Conservation (phyloP, 2,797 vertebrate species). For the Ara ararauna region DNA sequence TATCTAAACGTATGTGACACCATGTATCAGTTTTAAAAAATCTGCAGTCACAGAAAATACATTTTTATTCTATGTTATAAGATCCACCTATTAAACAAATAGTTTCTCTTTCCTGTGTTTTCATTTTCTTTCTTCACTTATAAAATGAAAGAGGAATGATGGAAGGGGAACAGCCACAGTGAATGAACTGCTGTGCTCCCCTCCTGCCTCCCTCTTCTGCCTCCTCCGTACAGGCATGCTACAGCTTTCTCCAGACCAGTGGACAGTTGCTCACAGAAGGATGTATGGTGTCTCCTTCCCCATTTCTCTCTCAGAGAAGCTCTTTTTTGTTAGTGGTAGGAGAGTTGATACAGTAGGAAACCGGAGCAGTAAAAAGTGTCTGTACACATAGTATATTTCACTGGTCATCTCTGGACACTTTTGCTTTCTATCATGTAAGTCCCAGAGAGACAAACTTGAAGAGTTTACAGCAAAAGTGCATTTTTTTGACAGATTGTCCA, state of each 20-base stretch:
- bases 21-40: neutral
- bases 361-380: neutral
- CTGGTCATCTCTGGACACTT: neutral
- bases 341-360: neutral
- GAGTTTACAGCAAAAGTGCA: neutral
- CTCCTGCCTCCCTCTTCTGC: neutral
- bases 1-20: neutral
- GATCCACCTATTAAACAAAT: neutral
- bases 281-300: neutral
- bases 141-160: neutral
- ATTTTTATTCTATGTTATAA: neutral
- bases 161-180: neutral
- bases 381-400: neutral
- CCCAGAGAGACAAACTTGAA: neutral
- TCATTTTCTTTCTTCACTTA: neutral
- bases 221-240: neutral
- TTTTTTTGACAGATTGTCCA: neutral
- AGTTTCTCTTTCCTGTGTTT: neutral
- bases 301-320: neutral
- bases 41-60: neutral
- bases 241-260: neutral
- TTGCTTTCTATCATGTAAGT: neutral
- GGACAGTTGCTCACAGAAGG: neutral
- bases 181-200: neutral
- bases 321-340: neutral